A percentile compares a stretch with the other conserved stretches of the same genome.
Evolutionary conservation across 2,797 vertebrate genomes (phyloP).

Genomic region (Lithobates sylvaticus): DNA sequence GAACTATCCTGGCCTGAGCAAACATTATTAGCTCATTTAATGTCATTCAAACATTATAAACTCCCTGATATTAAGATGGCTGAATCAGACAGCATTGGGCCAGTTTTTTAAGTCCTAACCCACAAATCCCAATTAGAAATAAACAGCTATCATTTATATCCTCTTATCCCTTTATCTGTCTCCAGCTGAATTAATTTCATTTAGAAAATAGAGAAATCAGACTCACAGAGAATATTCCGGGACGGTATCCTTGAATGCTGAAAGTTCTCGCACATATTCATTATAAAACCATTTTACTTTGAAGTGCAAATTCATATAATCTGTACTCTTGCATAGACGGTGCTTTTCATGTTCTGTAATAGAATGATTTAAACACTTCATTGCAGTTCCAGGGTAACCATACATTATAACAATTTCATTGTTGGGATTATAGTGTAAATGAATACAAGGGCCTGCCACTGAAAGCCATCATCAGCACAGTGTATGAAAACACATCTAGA

Average conservation of each 20-base stretch:
- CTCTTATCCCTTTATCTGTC: conserved; percentile 11
- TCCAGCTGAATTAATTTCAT: conserved; percentile 23
- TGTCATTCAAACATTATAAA: not conserved
- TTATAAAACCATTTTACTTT: conserved; percentile 99
- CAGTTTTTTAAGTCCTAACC: not conserved
- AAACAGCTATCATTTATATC: not conserved
- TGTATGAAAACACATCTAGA: not conserved
- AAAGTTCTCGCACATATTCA: conserved; percentile 93
- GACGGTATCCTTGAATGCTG: conserved; percentile 89
- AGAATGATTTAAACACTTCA: conserved; percentile 68
- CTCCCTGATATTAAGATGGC: not conserved
- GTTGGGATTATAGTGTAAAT: conserved; percentile 25
- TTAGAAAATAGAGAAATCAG: not conserved
- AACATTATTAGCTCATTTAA: too few relatives aligned
- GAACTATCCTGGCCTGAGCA: too few relatives aligned
- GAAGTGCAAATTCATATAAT: conserved; percentile 99
- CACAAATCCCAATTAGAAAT: not conserved
- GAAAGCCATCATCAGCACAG: conserved; percentile 10
- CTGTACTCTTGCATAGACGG: conserved; percentile 97
- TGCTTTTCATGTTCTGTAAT: conserved; percentile 96
- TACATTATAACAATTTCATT: conserved; percentile 26
- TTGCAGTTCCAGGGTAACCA: conserved; percentile 40
- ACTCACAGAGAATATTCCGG: conserved; percentile 98
- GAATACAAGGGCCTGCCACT: not conserved
- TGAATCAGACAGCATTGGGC: not conserved